Evolutionary conservation across 2,797 vertebrate genomes (phyloP), one percentile per base, ranked within the genome.

Genomic region (Halcyon smyrnensis): DNA sequence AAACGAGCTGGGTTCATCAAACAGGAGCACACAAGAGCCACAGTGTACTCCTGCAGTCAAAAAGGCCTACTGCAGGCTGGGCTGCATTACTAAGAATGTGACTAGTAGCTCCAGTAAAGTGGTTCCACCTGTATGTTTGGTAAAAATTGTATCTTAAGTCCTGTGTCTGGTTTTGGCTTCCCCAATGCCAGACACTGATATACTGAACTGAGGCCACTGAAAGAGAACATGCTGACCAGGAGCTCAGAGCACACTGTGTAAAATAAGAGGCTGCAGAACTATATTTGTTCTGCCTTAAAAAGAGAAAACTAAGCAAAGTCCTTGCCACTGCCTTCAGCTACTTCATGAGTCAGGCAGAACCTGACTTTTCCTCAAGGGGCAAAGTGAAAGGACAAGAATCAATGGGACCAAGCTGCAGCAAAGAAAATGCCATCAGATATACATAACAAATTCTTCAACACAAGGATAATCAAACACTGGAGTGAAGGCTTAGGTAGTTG

Each of bases 401-500:
- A 74, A n/a, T 1, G 11, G 20, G 28, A 84, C 7, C 13, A 89
- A 57, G 23, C 14, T n/a, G 6, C 28, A 93, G 37, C n/a, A 53
- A 45, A 71, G 57, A 64, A 89, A 85, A 78, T 53, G 37, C 18
- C 54, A 25, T 32, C 25, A 92, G 24, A 75, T 23, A 68, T 2
- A 60, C 4, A 30, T 4, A 41, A 64, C 37, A 76, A 77, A 74
- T 51, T 34, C 11, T 75, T 73, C n/a, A 30, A 9, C 39, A 43
- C 15, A 60, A 71, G 5, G 12, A 45, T 3, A 63, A 13, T 12
- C 9, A 67, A 84, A 86, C 3, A 45, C 4, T 7, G 25, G 11
- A 65, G 34, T 1, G 4, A 25, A 69, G 41, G 60, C 7, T 59
- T 41, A 63, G 32, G 10, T 4, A 0, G 1, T 2, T 81, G 19